These are phyloP conservation scores for Autographa pulchrina DNA, from an alignment of 2,888 invertebrate genomes.

Conservation along the genomic window DNA sequence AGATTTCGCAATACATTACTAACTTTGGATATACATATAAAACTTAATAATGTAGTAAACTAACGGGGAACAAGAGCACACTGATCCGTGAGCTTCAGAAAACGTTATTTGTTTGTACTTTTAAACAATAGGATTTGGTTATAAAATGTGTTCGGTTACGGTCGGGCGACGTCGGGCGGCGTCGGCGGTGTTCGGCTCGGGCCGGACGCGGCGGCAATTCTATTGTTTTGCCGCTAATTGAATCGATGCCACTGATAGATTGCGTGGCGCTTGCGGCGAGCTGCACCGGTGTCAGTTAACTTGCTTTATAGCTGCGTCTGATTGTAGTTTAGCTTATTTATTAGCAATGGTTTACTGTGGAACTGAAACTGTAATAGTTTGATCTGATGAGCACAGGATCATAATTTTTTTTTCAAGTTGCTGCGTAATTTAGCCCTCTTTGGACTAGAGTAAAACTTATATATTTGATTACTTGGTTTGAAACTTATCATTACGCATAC, in stretches of 20 bases:
- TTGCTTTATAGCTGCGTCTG: slow-evolving; percentile 9
- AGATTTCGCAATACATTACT: neutral
- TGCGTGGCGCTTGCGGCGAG: slow-evolving; percentile 53
- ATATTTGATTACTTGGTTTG: no score
- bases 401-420: no score
- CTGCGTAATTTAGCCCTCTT: no score
- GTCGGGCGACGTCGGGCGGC: slow-evolving; percentile 36
- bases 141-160: slow-evolving; percentile 55
- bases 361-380: no score
- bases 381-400: no score
- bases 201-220: slow-evolving; percentile 63
- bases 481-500: no score
- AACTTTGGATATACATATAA: neutral
- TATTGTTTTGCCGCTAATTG: slow-evolving; percentile 86
- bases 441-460: no score
- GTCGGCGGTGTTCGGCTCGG: slow-evolving; percentile 27
- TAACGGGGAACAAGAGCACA: slow-evolving; percentile 37
- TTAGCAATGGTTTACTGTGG: no score
- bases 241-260: slow-evolving; percentile 87
- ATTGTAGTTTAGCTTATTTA: neutral
- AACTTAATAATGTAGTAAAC: neutral
- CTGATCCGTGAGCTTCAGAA: slow-evolving; percentile 29
- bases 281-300: slow-evolving; percentile 26
- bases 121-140: slow-evolving; percentile 59
- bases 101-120: slow-evolving; percentile 45